phyloP scores from a whole-genome alignment of 2,797 vertebrate genomes.

The Malacoraja senta region DNA sequence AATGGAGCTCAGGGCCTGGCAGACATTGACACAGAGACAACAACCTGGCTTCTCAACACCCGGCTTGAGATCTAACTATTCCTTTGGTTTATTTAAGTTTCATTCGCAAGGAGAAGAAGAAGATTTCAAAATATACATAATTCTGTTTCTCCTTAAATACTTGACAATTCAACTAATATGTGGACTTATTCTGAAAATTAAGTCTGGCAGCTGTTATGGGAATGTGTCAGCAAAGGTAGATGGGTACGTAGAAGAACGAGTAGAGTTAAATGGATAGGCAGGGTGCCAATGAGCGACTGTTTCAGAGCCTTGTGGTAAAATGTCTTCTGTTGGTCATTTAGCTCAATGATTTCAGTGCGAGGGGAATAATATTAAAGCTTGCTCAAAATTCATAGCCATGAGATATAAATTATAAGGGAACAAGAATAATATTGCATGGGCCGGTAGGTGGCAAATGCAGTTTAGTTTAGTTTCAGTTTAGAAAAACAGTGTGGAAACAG shows the following conservation, averaged over 20 bases:
- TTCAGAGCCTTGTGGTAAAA: not conserved
- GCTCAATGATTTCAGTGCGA: not conserved
- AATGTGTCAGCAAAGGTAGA: not conserved
- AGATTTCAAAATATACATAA: conserved; percentile 77
- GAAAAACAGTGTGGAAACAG: too few species aligned
- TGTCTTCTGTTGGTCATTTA: not conserved
- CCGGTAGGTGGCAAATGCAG: not conserved
- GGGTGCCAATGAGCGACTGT: not conserved
- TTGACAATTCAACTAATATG: conserved; percentile 76
- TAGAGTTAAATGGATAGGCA: not conserved
- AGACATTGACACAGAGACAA: too few species aligned
- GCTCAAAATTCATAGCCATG: not conserved
- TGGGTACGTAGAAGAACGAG: not conserved
- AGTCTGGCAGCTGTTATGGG: not conserved
- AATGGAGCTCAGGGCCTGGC: too few species aligned
- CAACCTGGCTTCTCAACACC: too few species aligned
- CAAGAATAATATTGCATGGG: not conserved
- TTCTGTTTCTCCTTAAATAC: conserved; percentile 79
- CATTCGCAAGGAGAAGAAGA: too few species aligned
- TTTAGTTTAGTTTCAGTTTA: not conserved
- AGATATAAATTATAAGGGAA: not conserved
- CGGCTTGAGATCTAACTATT: too few species aligned
- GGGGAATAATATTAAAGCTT: not conserved
- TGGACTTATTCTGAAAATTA: conserved; percentile 40
- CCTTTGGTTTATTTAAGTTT: too few species aligned